Base-by-base conservation (phyloP, 2,888 invertebrate genomes). In the Lymantria monacha region DNA sequence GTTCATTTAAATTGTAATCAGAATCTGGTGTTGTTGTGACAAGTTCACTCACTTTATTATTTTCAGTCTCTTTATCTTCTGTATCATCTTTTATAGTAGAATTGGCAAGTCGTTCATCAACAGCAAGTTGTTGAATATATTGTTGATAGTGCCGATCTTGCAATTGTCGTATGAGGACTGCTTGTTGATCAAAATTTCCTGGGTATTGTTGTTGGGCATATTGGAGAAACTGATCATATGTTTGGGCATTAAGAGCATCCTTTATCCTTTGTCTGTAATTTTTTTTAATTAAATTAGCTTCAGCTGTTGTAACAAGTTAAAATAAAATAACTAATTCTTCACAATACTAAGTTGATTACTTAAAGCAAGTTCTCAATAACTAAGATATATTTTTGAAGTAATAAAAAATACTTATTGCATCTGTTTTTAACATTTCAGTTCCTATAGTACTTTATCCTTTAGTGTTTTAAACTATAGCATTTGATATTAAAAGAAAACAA, bases 141-240 rank as follows among this genome's bases (percentile, higher is more conserved):
- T 99, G 99, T 79, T 98, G 97, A 81, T 98, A 99, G 85, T 99
- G 99, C 76, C 99, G 98, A 70, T 99, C 99, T 87, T 99, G 99
- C 43, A 99, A 90, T 79, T 99, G 99, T 50, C 96, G 93, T 52
- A 99, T 97, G 30, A 99, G 92, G 41, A 97, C 94, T 0, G 97
- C 98, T 92, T 99, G 99, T 92, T 99, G 95, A 67, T 96, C 96
- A 0, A 95, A 95, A 81, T 96, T 96, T 1, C 94, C 95, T 0
- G 96, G 96, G 75, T 94, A 96, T 79, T 99, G 99, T 77, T 99
- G 98, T 70, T 98, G 97, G 0, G 99, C 97, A 82, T 99, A 98
- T 52, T 95, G 93, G 75, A 95, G 93, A 74, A 97, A 97, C 81
- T 97, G 97, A 10, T 88, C 83, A 81, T 95, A 98, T 0, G 98